Conservation (phyloP, 2,888 invertebrate species). For the Brenthis hecate region DNA sequence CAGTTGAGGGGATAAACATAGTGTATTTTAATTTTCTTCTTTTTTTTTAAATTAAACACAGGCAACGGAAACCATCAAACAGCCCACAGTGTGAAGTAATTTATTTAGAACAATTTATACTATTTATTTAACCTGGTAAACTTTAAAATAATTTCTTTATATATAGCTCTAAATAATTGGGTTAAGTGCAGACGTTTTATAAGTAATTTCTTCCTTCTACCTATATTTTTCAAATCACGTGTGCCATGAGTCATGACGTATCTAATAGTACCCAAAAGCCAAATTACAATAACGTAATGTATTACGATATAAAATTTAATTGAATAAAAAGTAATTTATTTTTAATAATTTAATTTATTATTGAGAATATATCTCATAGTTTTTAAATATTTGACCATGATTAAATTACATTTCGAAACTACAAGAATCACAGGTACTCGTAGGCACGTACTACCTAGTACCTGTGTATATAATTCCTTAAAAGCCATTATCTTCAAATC, state of each 20-base stretch:
- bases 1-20: too few species aligned
- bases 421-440: too few species aligned
- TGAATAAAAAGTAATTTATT: too few species aligned
- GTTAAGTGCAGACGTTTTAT: conserved; percentile 8
- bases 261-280: not conserved
- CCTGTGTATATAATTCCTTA: too few species aligned
- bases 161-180: not conserved
- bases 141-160: conserved; percentile 4
- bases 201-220: not conserved
- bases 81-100: not conserved
- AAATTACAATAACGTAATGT: not conserved
- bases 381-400: too few species aligned
- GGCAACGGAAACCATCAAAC: conserved; percentile 2
- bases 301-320: too few species aligned
- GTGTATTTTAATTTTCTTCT: not conserved
- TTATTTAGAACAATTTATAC: not conserved
- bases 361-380: too few species aligned
- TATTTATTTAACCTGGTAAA: conserved; percentile 6
- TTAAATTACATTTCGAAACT: too few species aligned
- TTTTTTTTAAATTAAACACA: not conserved
- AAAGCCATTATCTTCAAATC: too few species aligned
- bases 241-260: not conserved
- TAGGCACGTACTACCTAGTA: too few species aligned
- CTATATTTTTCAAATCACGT: conserved; percentile 8
- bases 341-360: too few species aligned